Percentiles rank a stretch among this genome's conserved stretches.
These are phyloP conservation scores for Mergus octosetaceus DNA, from an alignment of 2,797 vertebrate genomes.

Conservation along the genomic window DNA sequence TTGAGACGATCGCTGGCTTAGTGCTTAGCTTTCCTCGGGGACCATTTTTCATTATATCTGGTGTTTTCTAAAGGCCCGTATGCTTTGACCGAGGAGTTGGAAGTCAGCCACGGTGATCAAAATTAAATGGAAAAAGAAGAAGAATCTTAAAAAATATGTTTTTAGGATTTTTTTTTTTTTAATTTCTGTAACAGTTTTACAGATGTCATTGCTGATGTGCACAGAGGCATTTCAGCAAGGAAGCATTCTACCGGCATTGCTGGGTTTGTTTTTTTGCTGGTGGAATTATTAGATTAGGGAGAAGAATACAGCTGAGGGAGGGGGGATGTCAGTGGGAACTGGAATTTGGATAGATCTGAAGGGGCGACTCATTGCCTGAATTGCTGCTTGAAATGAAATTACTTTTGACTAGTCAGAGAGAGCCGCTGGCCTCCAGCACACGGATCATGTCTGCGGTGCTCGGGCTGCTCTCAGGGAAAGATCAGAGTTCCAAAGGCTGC, in stretches of 20 bases:
- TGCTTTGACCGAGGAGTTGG: background rate
- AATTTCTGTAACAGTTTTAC: background rate
- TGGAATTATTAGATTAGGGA: conserved; percentile 24
- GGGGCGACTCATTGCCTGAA: background rate
- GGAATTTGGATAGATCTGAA: conserved; percentile 38
- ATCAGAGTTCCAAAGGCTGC: background rate
- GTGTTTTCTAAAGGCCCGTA: conserved; percentile 10
- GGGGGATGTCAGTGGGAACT: background rate
- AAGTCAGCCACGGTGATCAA: background rate
- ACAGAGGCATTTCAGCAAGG: conserved; percentile 1
- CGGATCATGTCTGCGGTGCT: background rate
- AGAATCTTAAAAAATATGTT: background rate
- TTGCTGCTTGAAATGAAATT: conserved; percentile 32
- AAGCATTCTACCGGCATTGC: background rate
- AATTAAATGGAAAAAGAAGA: conserved; percentile 29
- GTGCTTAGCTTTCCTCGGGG: conserved; percentile 31
- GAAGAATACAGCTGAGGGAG: background rate
- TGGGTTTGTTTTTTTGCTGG: conserved; percentile 16
- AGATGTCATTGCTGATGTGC: background rate
- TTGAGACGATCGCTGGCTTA: conserved; percentile 30
- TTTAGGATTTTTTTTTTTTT: background rate
- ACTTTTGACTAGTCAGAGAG: background rate
- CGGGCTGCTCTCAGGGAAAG: background rate
- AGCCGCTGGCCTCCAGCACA: background rate
- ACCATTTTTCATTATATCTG: conserved; percentile 15